A percentile compares a stretch with the other conserved stretches of the same genome.
Evolutionary conservation across 1,140 invertebrate genomes (phyloP).

Genomic region (Leptinotarsa defecta): DNA sequence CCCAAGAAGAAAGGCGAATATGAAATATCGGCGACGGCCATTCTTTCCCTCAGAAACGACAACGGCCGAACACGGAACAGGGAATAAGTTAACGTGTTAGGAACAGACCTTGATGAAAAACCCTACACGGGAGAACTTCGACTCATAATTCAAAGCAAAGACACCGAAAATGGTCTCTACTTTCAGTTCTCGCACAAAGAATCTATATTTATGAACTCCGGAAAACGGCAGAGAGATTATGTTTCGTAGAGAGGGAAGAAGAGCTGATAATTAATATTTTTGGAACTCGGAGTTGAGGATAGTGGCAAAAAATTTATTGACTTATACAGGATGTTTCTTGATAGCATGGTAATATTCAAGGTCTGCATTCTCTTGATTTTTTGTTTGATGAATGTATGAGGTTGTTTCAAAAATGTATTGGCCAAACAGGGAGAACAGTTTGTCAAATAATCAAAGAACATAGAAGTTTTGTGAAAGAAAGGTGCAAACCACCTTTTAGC

Average conservation of each 20-base stretch:
- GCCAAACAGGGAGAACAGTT: too few relatives aligned
- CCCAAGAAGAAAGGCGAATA: background rate
- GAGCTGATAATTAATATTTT: background rate
- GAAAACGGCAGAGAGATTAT: background rate
- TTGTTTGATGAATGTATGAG: too few relatives aligned
- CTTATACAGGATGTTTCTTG: too few relatives aligned
- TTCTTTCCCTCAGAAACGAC: background rate
- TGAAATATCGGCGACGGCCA: background rate
- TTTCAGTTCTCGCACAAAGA: background rate
- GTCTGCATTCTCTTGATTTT: too few relatives aligned
- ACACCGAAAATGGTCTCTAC: background rate
- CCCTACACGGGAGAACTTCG: background rate
- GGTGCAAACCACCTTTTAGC: too few relatives aligned
- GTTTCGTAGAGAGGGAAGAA: background rate
- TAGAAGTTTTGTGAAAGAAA: too few relatives aligned
- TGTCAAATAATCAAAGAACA: too few relatives aligned
- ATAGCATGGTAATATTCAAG: too few relatives aligned
- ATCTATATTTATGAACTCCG: background rate
- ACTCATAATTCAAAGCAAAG: background rate
- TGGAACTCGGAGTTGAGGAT: background rate
- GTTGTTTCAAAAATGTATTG: too few relatives aligned
- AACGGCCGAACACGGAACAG: background rate
- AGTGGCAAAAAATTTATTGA: too few relatives aligned
- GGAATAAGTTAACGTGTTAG: conserved; percentile 1
- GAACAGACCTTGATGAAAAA: conserved; percentile 1